Evolutionary conservation across 2,888 invertebrate species (phyloP), one percentile per base, ranked within the genome.

Genomic region (Petrolisthes cinctipes): DNA sequence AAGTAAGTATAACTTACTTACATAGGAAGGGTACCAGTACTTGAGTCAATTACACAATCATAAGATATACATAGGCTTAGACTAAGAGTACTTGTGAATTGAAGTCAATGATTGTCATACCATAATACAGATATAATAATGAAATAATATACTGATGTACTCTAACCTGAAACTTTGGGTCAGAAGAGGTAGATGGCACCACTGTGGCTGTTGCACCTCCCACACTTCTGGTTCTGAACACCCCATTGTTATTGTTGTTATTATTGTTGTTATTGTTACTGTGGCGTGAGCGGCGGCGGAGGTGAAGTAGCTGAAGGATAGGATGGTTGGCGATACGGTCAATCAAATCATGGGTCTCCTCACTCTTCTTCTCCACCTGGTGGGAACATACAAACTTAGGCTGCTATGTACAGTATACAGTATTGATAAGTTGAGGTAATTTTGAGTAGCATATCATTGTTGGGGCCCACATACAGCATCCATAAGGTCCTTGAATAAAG

Each of bases 321-420:
- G 90, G 90, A 79, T 90, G 90, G 83, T 90, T 90, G 86, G 90
- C 89, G 73, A 90, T 90, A 79, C 90, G 90, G 53, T 90, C 90
- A 68, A 90, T 83, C 82, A 90, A 75, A 82, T 90, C 90, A 53
- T 85, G 85, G 76, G 87, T 86, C 20, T 90, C 90, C 79, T 89
- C 90, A 23, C 61, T 83, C 68, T 83, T 83, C 83, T 86, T 89
- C 68, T 90, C 90, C 85, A 90, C 90, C 90, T 90, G 90, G 66
- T 78, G 83, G 86, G 78, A 87, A 11, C 0, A 17, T 37, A 37
- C 2, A 37, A 37, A 37, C 37, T 37, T 37, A 37, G 37, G 37
- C 37, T 37, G 37, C 37, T 37, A 37, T 17, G 17, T 71, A 71
- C n/a, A 7, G 17, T 71, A 7, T 71, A 71, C 14, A 4, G 7